Conservation (phyloP, 2,888 invertebrate species). For the Drosophila anomalata region DNA sequence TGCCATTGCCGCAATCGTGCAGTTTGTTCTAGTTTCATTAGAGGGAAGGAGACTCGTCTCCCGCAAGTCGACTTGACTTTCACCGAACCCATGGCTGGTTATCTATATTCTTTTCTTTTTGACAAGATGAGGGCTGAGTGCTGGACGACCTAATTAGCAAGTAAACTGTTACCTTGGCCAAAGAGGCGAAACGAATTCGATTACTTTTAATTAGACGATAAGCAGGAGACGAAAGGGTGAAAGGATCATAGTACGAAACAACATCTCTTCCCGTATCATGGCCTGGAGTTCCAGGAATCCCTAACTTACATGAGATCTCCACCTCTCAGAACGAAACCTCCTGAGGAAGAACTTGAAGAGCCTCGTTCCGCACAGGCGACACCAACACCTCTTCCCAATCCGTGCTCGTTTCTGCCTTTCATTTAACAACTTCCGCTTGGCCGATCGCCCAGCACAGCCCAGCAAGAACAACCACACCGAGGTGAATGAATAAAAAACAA, state of each 20-base stretch:
- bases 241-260: neutral
- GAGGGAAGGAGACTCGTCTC: conserved; percentile 19
- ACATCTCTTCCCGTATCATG: neutral
- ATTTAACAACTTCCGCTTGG: conserved; percentile 72
- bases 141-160: conserved; percentile 34
- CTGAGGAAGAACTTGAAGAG: conserved; percentile 19
- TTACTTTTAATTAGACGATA: conserved; percentile 17
- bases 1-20: conserved; percentile 36
- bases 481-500: conserved; percentile 14
- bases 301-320: conserved; percentile 27
- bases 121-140: conserved; percentile 1
- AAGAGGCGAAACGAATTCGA: conserved; percentile 21
- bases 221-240: neutral
- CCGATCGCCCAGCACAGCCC: conserved; percentile 7
- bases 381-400: conserved; percentile 38
- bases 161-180: conserved; percentile 28
- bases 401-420: conserved; percentile 31
- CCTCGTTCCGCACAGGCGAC: conserved; percentile 16
- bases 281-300: conserved; percentile 23
- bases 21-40: conserved; percentile 48
- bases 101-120: conserved; percentile 18
- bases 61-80: conserved; percentile 23
- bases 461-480: conserved; percentile 2
- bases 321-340: neutral
- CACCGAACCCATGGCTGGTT: conserved; percentile 29